phyloP scores from a whole-genome alignment of 2,797 vertebrate genomes.

The Trematomus bernacchii region DNA sequence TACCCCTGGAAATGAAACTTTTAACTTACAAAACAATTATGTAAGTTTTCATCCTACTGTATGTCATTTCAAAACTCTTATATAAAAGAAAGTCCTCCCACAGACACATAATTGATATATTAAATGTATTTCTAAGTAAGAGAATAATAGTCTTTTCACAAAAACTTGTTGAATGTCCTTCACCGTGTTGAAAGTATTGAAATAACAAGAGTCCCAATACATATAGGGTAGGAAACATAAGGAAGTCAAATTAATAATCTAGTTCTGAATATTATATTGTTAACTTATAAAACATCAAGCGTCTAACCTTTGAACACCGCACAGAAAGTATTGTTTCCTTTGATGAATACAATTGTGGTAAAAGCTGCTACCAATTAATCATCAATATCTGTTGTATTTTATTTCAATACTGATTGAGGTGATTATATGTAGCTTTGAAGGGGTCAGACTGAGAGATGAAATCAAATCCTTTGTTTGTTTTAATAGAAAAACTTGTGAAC shows the following conservation, averaged over 20 bases:
- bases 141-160: background rate
- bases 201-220: background rate
- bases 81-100: background rate
- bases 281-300: background rate
- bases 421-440: no score
- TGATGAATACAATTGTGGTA: background rate
- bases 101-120: background rate
- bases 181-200: background rate
- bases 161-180: background rate
- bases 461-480: no score
- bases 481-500: no score
- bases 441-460: no score
- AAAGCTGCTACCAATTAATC: no score
- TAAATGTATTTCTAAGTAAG: background rate
- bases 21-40: background rate
- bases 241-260: background rate
- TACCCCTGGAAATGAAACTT: no score
- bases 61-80: background rate
- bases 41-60: background rate
- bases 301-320: background rate
- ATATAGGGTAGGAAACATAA: background rate
- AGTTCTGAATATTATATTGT: background rate
- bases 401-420: background rate
- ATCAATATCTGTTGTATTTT: background rate
- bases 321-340: background rate